phyloP scores from a whole-genome alignment of 2,888 invertebrate genomes.

The Scaeva pyrastri region DNA sequence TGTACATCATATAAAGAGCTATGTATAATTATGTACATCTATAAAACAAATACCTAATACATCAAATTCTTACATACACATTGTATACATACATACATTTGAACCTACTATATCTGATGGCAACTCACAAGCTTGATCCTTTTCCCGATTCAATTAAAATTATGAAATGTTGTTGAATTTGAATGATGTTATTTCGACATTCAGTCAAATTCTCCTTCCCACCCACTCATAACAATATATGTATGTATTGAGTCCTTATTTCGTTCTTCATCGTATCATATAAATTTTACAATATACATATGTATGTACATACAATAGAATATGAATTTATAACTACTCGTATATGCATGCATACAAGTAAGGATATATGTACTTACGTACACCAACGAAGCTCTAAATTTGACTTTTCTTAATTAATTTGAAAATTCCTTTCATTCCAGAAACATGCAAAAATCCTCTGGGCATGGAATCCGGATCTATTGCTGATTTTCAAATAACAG shows the following conservation, averaged over 20 bases:
- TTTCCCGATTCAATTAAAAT: conserved; percentile 46
- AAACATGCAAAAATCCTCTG: conserved; percentile 88
- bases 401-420: conserved; percentile 71
- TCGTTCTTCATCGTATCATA: conserved; percentile 5
- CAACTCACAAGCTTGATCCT: conserved; percentile 27
- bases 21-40: not conserved
- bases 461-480: conserved; percentile 93
- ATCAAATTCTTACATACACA: not conserved
- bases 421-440: conserved; percentile 83
- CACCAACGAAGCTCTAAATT: conserved; percentile 36
- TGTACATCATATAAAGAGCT: no score
- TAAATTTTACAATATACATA: no score
- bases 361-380: not conserved
- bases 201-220: conserved; percentile 30
- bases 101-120: not conserved
- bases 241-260: conserved; percentile 18
- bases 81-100: not conserved
- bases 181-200: conserved; percentile 55
- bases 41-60: conserved; percentile 8
- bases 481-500: conserved; percentile 90
- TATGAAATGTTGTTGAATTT: conserved; percentile 43
- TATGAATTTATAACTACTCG: not conserved
- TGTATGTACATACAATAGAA: not conserved
- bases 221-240: not conserved
- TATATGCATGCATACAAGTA: not conserved